Conservation (phyloP, 1,140 invertebrate genomes). For the Drosophila jambulina region DNA sequence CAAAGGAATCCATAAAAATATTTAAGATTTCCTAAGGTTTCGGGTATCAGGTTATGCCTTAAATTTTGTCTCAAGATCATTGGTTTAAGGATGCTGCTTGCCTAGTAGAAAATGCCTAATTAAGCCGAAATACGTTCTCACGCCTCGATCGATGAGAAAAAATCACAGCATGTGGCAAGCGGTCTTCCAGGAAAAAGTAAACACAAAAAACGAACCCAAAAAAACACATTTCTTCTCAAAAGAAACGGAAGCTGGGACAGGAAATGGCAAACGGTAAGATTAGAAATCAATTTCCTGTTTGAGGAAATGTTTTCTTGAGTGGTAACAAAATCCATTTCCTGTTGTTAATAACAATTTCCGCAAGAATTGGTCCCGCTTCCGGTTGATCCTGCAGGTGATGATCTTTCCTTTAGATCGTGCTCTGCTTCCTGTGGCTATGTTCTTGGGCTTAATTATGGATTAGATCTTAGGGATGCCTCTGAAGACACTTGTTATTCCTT, state of each 20-base stretch:
- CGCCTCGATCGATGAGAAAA: constrained; percentile 13
- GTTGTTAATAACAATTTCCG: constrained; percentile 6
- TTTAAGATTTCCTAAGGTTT: constrained; percentile 30
- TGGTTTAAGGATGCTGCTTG: constrained; percentile 28
- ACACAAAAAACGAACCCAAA: constrained; percentile 28
- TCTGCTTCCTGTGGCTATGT: not conserved
- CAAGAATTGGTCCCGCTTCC: constrained; percentile 14
- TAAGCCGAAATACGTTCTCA: constrained; percentile 47
- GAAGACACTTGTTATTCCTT: not conserved
- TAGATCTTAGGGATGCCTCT: not conserved
- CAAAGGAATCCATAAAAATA: constrained; percentile 37
- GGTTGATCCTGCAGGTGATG: constrained; percentile 15
- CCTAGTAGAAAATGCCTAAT: constrained; percentile 53
- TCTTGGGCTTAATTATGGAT: not conserved
- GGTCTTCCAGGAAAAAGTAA: constrained; percentile 27
- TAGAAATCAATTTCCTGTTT: constrained; percentile 33
- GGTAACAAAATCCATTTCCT: constrained; percentile 44
- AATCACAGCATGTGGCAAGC: constrained; percentile 40
- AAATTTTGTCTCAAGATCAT: constrained; percentile 8
- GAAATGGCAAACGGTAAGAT: constrained; percentile 35
- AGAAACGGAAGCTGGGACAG: constrained; percentile 36
- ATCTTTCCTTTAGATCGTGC: not conserved
- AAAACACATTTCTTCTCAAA: constrained; percentile 18
- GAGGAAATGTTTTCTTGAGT: constrained; percentile 12
- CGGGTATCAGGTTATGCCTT: constrained; percentile 21